A percentile compares a stretch with the other conserved stretches of the same genome.
Evolutionary conservation across 30 jellyfish, hydroid and myxozoan species (phyloP).

Genomic region (Aurelia sp.): DNA sequence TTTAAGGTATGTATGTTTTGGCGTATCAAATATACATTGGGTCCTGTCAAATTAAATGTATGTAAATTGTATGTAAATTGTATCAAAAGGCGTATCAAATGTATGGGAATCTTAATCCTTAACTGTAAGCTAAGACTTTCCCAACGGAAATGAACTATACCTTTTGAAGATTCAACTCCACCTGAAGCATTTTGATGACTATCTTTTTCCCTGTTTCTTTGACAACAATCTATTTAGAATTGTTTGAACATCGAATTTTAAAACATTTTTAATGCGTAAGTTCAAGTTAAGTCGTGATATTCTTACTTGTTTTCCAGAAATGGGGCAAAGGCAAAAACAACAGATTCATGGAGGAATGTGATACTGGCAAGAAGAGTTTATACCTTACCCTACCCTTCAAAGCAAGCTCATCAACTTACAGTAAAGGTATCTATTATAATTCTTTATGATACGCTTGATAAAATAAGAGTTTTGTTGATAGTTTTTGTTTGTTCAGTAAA

Average conservation of each 20-base stretch:
- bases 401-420: conserved; percentile 49
- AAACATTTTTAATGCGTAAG: background rate
- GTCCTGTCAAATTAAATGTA: no score
- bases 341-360: background rate
- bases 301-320: conserved; percentile 1
- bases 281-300: background rate
- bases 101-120: background rate
- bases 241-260: background rate
- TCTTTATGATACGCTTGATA: no score
- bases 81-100: no score
- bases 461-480: no score
- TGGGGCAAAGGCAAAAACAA: background rate
- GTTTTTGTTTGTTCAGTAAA: no score
- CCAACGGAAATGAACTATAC: no score
- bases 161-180: no score
- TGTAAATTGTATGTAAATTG: no score
- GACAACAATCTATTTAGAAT: background rate
- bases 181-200: no score
- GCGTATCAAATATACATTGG: background rate
- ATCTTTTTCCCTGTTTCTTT: no score
- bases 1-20: background rate
- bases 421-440: conserved; percentile 5
- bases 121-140: no score
- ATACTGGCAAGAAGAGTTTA: conserved; percentile 8
- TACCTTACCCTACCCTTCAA: conserved; percentile 63